Base-by-base conservation (phyloP, 2,797 vertebrate species). In the Huso huso region DNA sequence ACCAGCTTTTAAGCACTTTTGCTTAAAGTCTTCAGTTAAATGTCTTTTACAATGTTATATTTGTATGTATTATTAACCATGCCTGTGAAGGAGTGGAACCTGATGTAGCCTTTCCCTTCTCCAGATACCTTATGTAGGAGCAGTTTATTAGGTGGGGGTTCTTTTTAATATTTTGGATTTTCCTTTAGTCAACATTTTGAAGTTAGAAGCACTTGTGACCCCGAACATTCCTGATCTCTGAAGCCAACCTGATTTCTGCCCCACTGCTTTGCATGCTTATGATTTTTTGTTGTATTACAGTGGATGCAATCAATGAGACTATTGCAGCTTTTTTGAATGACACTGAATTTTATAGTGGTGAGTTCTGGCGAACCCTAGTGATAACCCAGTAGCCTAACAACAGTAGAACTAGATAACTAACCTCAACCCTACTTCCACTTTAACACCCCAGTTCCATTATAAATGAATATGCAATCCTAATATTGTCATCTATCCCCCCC, bases 261-360 rank as follows among this genome's bases (percentile, higher is more conserved):
- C 71, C 23, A 76, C 62, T 65, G 73, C 11, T 37, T 37, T 83
- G 82, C 87, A 84, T 88, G 91, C 87, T 78, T 62, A 62, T 84
- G 69, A 80, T 86, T 81, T 83, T 84, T 68, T 89, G 83, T 88
- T 90, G 82, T 97, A 90, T 99, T 99, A 90, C 96, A 99, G 97
- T 96, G 94, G 93, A 98, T 93, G 91, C 93, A 90, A 89, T 97
- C 92, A 99, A 99, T 99, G 97, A 99, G 86, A 98, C 95, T 92
- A 88, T 96, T 92, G 92, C 93, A 90, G 94, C 89, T 94, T 94
- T 93, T 92, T 95, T 96, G 92, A 99, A 93, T 99, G 95, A 95
- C 87, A 95, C 95, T 93, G 96, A 94, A 91, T 92, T 95, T 86
- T 95, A 92, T 92, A 90, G 95, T 96, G 97, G 97, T 99, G 96